Conservation (phyloP, 2,113 vertebrate species). For the Barnardius zonarius region DNA sequence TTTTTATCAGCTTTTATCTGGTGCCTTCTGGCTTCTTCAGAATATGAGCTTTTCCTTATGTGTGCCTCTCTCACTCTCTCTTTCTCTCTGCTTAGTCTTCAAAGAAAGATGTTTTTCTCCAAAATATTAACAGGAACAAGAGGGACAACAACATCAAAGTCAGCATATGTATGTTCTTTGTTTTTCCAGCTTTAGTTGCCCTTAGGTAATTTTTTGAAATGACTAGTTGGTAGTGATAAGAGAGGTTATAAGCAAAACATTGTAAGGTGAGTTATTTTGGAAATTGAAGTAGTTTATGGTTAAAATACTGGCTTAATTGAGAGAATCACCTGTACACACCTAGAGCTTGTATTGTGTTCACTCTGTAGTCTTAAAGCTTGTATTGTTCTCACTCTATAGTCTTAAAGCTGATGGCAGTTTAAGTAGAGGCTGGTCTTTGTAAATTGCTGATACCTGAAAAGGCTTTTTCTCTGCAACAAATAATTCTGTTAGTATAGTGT, state of each 20-base stretch:
- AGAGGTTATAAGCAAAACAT: not conserved
- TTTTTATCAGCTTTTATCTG: slow-evolving; percentile 62
- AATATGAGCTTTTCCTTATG: not conserved
- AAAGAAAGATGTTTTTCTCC: slow-evolving; percentile 43
- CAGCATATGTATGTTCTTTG: slow-evolving; percentile 10
- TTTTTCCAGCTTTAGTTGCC: not conserved
- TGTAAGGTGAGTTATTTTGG: not conserved
- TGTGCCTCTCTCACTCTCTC: not conserved
- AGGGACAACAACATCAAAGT: slow-evolving; percentile 9
- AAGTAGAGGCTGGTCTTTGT: not conserved
- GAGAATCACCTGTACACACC: not conserved
- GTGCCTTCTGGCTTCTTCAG: slow-evolving; percentile 49
- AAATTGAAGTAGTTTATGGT: not conserved
- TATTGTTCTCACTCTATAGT: not conserved
- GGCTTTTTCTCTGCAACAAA: not conserved
- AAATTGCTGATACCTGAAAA: not conserved
- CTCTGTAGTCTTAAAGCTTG: not conserved
- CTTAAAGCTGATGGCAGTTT: not conserved
- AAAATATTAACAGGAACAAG: not conserved
- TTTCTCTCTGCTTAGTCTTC: slow-evolving; percentile 4
- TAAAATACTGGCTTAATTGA: not conserved
- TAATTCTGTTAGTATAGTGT: not conserved
- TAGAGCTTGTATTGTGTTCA: not conserved
- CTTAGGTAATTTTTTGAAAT: not conserved
- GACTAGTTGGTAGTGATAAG: not conserved